Evolutionary conservation across 2,113 vertebrate species (phyloP), one percentile per base, ranked within the genome.

Genomic region (Microtus oregoni): DNA sequence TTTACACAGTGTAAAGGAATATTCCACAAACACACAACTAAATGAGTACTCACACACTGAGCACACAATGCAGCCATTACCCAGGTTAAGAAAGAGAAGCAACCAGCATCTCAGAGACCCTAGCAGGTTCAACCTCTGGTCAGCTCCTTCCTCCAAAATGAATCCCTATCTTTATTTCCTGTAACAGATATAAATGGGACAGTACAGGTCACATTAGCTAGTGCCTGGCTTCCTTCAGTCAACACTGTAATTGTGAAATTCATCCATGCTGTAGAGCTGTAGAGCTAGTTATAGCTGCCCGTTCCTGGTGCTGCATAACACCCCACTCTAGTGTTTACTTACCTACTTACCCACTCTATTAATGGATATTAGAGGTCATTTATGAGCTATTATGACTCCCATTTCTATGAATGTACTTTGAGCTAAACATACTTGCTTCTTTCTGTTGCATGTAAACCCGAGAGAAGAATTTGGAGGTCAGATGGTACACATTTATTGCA

Each of bases 61-160:
- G 73, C 15, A 55, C 3, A 17, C 10, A 86, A n/a, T 26, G 35
- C n/a, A 65, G 11, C 38, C 8, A 4, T 87, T 28, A 52, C 44
- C 70, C 63, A n/a, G 35, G 35, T 72, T n/a, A 97, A 96, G 79
- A 76, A 32, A 8, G 90, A 35, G 50, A 91, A 85, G 85, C 81
- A 47, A 86, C 24, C 5, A 50, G 8, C 38, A 41, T 58, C 15
- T 32, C 20, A 67, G 38, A 91, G 81, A 32, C 22, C n/a, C 38
- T 2, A 1, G 75, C 0, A 1, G 63, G 12, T 63, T 26, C 35
- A 24, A 8, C 24, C 30, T 13, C 20, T 47, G 20, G 22, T 32
- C 14, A 77, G 47, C 61, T 7, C 50, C 26, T 91, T 7, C 41
- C 14, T 93, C 83, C 3, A 22, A 77, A 93, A 86, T 50, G 44